These are phyloP conservation scores for Myiotriccus ornatus DNA, from an alignment of 2,797 vertebrate species.

Conservation along the genomic window DNA sequence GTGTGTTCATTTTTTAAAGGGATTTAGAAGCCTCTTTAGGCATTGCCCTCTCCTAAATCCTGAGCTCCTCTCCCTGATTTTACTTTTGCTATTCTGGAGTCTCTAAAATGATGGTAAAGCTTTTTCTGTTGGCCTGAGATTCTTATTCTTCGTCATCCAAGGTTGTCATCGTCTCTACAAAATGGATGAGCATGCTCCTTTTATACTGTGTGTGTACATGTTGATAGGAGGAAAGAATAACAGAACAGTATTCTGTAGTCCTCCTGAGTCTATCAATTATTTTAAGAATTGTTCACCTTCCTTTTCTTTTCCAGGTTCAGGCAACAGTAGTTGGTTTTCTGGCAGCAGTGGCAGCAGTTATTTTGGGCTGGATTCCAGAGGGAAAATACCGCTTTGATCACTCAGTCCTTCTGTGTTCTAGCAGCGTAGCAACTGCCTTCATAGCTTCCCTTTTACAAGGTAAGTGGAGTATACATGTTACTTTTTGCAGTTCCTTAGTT, in stretches of 20 bases:
- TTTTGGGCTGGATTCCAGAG: conserved; percentile 89
- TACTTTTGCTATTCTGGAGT: neutral
- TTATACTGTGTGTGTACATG: neutral
- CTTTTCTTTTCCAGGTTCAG: conserved; percentile 81
- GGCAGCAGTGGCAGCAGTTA: conserved; percentile 84
- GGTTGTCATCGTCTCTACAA: neutral
- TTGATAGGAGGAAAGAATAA: neutral
- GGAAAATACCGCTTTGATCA: conserved; percentile 83
- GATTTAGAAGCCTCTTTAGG: neutral
- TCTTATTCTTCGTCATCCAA: neutral
- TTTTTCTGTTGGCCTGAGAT: neutral
- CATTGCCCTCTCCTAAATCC: neutral
- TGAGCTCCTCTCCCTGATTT: neutral
- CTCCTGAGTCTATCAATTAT: neutral
- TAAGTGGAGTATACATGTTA: conserved; percentile 34
- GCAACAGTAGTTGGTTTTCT: conserved; percentile 91
- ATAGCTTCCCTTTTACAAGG: conserved; percentile 91
- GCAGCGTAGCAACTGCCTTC: conserved; percentile 89
- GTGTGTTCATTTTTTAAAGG: neutral
- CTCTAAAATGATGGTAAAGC: neutral
- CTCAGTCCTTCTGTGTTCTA: conserved; percentile 86
- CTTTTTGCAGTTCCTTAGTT: neutral
- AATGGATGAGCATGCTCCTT: neutral
- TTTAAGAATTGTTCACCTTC: neutral
- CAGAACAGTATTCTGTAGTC: neutral